phyloP scores from a whole-genome alignment of 1,140 invertebrate species.

The Globodera ellingtonae region DNA sequence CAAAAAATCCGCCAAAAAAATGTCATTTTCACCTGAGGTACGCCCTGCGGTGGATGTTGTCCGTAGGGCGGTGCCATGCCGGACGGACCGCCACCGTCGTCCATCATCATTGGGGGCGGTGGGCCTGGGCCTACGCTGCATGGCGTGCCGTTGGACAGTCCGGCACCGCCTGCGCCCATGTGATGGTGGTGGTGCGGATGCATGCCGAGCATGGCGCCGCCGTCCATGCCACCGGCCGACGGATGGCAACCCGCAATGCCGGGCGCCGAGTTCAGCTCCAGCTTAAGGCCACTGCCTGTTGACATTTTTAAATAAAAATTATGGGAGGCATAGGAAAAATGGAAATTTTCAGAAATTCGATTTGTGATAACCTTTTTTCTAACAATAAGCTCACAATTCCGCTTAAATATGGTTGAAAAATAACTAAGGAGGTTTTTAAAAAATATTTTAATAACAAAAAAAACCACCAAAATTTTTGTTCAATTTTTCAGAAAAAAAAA shows the following conservation, averaged over 20 bases:
- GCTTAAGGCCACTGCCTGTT: conserved; percentile 20
- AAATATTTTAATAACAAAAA: too few species aligned
- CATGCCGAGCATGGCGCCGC: background rate
- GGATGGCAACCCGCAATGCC: background rate
- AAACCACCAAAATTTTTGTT: too few species aligned
- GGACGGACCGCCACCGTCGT: conserved; percentile 22
- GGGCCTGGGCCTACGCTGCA: conserved; percentile 12
- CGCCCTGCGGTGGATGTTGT: background rate
- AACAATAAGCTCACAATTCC: too few species aligned
- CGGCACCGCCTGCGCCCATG: conserved; percentile 28
- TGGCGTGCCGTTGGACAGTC: conserved; percentile 24
- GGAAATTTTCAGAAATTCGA: too few species aligned
- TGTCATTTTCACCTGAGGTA: background rate
- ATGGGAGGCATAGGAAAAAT: too few species aligned
- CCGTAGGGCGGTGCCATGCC: conserved; percentile 24
- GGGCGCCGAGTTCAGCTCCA: conserved; percentile 20
- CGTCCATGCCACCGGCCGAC: conserved; percentile 11
- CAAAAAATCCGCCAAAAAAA: background rate
- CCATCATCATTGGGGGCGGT: conserved; percentile 15
- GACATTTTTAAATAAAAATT: too few species aligned
- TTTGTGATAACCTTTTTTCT: too few species aligned
- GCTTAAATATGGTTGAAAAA: too few species aligned
- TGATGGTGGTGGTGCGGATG: conserved; percentile 24
- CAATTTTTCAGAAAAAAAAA: too few species aligned
- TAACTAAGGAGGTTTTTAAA: too few species aligned